phyloP scores from a whole-genome alignment of 1,140 invertebrate species.

The Cydia amplana region DNA sequence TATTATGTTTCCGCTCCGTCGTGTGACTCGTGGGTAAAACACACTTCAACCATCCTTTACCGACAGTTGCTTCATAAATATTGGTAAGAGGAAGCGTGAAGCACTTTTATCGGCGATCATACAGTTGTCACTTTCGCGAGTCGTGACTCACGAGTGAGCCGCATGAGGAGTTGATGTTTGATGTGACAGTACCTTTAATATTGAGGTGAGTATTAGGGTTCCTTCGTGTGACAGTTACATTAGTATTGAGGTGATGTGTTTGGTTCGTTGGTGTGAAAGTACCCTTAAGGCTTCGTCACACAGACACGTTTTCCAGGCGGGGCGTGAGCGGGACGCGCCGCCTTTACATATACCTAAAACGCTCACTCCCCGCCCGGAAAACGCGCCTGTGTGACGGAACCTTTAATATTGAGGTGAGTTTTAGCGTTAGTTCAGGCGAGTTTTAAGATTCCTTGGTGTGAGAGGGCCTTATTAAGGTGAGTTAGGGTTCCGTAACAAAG shows the following conservation, averaged over 20 bases:
- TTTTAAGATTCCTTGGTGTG: neutral
- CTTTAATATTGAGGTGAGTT: neutral
- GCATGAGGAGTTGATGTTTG: neutral
- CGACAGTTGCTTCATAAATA: neutral
- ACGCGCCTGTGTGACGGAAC: too few species aligned
- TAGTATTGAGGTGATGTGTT: neutral
- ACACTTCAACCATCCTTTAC: neutral
- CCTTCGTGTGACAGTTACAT: neutral
- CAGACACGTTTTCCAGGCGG: too few species aligned
- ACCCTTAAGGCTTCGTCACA: too few species aligned
- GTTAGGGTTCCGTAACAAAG: too few species aligned
- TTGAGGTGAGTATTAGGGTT: neutral
- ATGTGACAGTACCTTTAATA: conserved; percentile 11
- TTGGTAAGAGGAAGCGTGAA: conserved; percentile 34
- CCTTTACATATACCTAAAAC: too few species aligned
- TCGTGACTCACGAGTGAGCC: conserved; percentile 58
- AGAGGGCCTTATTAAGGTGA: too few species aligned
- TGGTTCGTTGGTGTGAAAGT: neutral
- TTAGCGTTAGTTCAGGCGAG: neutral
- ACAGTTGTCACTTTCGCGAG: conserved; percentile 60
- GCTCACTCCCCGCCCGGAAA: too few species aligned
- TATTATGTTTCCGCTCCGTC: too few species aligned
- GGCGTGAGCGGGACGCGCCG: too few species aligned
- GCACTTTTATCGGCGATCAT: conserved; percentile 46
- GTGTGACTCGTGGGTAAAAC: too few species aligned